A percentile compares a stretch with the other conserved stretches of the same genome.
Conservation (phyloP, 2,113 vertebrate genomes). For the Gallinago media region DNA sequence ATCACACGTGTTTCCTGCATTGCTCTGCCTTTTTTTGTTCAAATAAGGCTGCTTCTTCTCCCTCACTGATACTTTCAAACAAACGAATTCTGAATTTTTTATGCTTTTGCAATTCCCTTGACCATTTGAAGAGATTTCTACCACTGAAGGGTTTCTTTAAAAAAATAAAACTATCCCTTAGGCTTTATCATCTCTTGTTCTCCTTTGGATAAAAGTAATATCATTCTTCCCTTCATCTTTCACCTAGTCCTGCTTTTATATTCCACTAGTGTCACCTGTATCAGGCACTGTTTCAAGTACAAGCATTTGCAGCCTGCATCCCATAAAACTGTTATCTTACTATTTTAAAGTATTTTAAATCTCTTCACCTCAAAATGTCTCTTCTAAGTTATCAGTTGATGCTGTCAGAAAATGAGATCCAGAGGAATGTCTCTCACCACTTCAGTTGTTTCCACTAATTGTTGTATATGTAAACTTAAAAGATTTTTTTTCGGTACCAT, state of each 20-base stretch:
- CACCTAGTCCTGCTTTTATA: neutral
- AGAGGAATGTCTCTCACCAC: neutral
- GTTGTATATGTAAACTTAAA: neutral
- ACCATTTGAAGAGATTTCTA: neutral
- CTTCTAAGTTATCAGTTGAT: neutral
- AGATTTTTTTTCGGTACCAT: neutral
- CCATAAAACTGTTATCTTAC: neutral
- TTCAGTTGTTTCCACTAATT: neutral
- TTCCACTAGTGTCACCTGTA: neutral
- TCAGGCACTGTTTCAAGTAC: neutral
- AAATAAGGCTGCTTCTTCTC: neutral
- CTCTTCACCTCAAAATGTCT: neutral
- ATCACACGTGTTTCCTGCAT: accelerated
- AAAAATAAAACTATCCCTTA: neutral
- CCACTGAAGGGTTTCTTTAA: neutral
- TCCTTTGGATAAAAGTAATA: neutral
- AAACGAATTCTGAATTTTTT: neutral
- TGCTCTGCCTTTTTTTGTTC: neutral
- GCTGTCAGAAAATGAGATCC: neutral
- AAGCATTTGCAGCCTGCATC: neutral
- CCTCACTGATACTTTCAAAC: neutral
- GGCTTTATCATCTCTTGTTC: neutral
- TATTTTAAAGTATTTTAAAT: neutral
- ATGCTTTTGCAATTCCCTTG: neutral
- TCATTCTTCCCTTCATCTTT: neutral